A percentile compares a stretch with the other conserved stretches of the same genome.
phyloP scores from a whole-genome alignment of 35 echinoderm and acorn worm genomes.

The Lytechinus pictus region DNA sequence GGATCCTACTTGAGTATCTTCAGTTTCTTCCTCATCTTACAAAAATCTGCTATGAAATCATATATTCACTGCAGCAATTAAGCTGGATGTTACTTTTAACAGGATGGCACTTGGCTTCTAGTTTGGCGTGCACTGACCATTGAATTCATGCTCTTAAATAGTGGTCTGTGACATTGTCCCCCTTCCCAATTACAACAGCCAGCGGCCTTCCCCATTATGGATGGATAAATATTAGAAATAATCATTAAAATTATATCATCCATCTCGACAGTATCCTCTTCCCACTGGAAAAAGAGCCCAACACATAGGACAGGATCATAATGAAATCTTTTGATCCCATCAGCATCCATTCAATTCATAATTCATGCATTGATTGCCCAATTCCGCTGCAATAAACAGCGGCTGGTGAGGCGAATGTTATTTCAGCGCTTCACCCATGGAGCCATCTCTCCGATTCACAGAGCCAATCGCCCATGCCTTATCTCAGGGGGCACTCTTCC shows the following conservation, averaged over 20 bases:
- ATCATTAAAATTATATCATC: neutral
- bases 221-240: neutral
- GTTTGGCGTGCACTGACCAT: neutral
- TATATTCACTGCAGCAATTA: too few species aligned
- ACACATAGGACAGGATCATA: neutral
- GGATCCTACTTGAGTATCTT: too few species aligned
- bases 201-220: neutral
- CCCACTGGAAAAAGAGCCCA: neutral
- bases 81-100: too few species aligned
- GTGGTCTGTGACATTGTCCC: too few species aligned
- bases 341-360: conserved; percentile 18
- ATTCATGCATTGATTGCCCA: conserved; percentile 11
- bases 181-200: too few species aligned
- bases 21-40: too few species aligned
- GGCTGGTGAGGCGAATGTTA: neutral
- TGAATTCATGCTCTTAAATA: neutral
- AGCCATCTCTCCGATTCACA: conserved; percentile 19
- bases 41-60: too few species aligned
- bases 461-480: neutral
- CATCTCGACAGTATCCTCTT: neutral
- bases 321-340: conserved; percentile 4
- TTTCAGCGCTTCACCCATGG: neutral
- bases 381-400: conserved; percentile 10
- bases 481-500: conserved; percentile 23
- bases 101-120: neutral